phyloP scores from a whole-genome alignment of 2,888 invertebrate genomes.

The Byasa hedistus region DNA sequence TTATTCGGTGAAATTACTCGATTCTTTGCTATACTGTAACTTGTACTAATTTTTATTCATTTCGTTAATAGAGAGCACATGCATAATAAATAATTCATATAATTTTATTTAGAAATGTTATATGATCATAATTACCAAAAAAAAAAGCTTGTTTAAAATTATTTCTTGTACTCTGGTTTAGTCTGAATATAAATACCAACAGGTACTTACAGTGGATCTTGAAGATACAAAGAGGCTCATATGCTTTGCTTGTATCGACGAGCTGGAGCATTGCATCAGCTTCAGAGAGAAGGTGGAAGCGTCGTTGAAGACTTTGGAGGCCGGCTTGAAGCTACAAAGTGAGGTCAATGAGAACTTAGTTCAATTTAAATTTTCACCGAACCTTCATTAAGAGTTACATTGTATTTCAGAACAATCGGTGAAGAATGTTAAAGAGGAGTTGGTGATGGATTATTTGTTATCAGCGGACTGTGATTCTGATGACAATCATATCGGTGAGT shows the following conservation, averaged over 20 bases:
- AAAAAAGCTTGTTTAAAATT: too few species aligned
- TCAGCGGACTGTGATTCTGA: slow-evolving; percentile 38
- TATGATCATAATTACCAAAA: too few species aligned
- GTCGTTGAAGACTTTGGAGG: slow-evolving; percentile 48
- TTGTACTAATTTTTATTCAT: too few species aligned
- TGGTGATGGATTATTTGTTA: slow-evolving; percentile 24
- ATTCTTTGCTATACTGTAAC: too few species aligned
- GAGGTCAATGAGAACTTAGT: slow-evolving; percentile 33
- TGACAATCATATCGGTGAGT: slow-evolving; percentile 44
- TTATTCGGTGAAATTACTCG: too few species aligned
- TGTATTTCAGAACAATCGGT: slow-evolving; percentile 31
- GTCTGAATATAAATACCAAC: slow-evolving; percentile 13
- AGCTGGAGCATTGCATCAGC: slow-evolving; percentile 43
- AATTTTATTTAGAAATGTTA: too few species aligned
- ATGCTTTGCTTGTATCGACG: slow-evolving; percentile 51
- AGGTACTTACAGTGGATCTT: slow-evolving; percentile 43
- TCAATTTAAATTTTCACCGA: too few species aligned
- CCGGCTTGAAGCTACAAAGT: slow-evolving; percentile 47
- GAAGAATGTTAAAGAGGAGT: slow-evolving; percentile 47
- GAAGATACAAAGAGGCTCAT: slow-evolving; percentile 66
- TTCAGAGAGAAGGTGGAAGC: slow-evolving; percentile 56
- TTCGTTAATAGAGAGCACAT: too few species aligned
- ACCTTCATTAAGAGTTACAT: neutral
- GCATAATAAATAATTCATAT: too few species aligned
- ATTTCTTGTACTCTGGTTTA: neutral